Evolutionary conservation across 2,113 vertebrate species (phyloP), one percentile per base, ranked within the genome.

Genomic region (Leucopsar rothschildi): DNA sequence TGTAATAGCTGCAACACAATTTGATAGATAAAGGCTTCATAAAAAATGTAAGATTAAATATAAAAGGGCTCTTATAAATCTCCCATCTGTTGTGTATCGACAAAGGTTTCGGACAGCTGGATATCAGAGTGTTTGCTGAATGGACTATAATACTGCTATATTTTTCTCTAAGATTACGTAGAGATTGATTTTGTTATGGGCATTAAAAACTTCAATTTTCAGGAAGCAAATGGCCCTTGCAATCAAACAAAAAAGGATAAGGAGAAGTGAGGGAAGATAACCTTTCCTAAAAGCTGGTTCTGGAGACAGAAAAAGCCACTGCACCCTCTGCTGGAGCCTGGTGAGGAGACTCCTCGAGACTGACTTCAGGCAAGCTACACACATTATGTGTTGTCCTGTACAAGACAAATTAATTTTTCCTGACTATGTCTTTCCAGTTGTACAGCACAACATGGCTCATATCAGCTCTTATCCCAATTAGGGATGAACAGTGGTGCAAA

Each of bases 241-340:
- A 45, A 53, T 13, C 6, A 22, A 73, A 49, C 33, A 29, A 29
- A 31, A 53, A 13, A 15, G 0, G n/a, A 23, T 3, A 31, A 40
- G 5, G 16, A 65, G 0, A 39, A 60, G n/a, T 1, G 14, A 86
- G 40, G 3, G 33, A 16, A 45, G 9, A 10, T 16, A 27, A n/a
- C 28, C 24, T 65, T 69, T 23, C 39, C 14, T 2, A 6, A 19
- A 17, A 20, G 12, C 6, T 25, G 31, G 20, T 22, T 10, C 47
- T 14, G 52, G 47, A 56, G 55, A 63, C 52, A 31, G 1, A 6
- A 86, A 50, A 85, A 88, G 47, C 82, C 35, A 44, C 53, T 88
- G 90, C 95, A 82, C 96, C 96, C 92, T 93, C 96, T 97, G 96
- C 94, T 23, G 95, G 94, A 22, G 44, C 18, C 75, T 59, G 25